These are phyloP conservation scores for Mastigias papua DNA, from an alignment of 30 jellyfish, hydroid and myxozoan species.

Conservation along the genomic window DNA sequence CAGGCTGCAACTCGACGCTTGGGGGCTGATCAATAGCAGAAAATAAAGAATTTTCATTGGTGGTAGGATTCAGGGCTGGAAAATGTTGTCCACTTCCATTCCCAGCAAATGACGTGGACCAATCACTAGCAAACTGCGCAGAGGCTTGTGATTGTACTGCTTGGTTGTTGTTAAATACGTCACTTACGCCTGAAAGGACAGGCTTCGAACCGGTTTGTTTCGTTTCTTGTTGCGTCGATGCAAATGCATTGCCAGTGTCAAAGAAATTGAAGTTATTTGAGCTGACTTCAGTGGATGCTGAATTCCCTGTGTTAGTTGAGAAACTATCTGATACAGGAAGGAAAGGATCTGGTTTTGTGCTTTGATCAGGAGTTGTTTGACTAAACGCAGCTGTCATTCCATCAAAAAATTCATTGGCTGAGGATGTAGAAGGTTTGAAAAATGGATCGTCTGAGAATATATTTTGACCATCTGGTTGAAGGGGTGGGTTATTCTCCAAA, in stretches of 20 bases:
- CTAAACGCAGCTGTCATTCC: conserved; percentile 48
- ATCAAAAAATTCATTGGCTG: conserved; percentile 15
- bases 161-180: conserved; percentile 41
- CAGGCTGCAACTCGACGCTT: conserved; percentile 43
- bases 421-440: conserved; percentile 34
- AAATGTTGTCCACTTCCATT: conserved; percentile 17
- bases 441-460: conserved; percentile 71
- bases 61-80: conserved; percentile 35
- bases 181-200: conserved; percentile 51
- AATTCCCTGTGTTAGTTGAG: conserved; percentile 7
- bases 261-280: conserved; percentile 52
- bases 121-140: neutral
- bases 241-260: conserved; percentile 42
- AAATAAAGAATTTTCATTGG: conserved; percentile 41
- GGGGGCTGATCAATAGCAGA: conserved; percentile 38
- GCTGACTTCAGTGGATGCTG: conserved; percentile 22
- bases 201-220: conserved; percentile 8
- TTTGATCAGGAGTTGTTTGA: conserved; percentile 2
- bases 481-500: conserved; percentile 65
- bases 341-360: conserved; percentile 27
- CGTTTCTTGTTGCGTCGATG: conserved; percentile 16
- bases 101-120: conserved; percentile 26
- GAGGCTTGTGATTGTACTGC: conserved; percentile 25
- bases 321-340: conserved; percentile 29
- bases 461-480: conserved; percentile 39